Conservation (phyloP, 2,888 invertebrate species). For the Quadroppia sp. region DNA sequence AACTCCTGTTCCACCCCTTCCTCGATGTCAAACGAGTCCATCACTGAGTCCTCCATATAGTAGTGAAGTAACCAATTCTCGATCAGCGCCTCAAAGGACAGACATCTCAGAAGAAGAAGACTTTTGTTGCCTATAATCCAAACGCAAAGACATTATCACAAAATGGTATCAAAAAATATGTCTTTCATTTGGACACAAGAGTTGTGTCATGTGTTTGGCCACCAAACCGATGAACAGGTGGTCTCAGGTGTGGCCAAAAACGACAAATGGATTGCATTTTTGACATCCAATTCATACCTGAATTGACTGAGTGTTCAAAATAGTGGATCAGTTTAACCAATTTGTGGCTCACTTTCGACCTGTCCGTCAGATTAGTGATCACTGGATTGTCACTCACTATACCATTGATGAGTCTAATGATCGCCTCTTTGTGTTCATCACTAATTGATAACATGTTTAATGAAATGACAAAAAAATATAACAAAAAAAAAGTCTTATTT, state of each 20-base stretch:
- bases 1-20: slow-evolving; percentile 24
- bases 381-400: slow-evolving; percentile 6
- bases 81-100: slow-evolving; percentile 5
- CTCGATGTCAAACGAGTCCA: slow-evolving; percentile 31
- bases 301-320: slow-evolving; percentile 2
- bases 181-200: too few species aligned
- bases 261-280: too few species aligned
- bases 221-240: too few species aligned
- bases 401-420: slow-evolving; percentile 4
- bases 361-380: slow-evolving; percentile 21
- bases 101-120: not conserved
- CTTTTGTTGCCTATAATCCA: not conserved
- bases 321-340: slow-evolving; percentile 27
- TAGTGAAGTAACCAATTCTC: slow-evolving; percentile 26
- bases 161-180: too few species aligned
- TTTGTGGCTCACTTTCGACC: slow-evolving; percentile 22
- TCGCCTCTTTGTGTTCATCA: slow-evolving; percentile 30
- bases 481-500: too few species aligned
- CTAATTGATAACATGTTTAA: slow-evolving; percentile 25
- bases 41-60: slow-evolving; percentile 7
- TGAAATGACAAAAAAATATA: too few species aligned
- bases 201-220: too few species aligned
- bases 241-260: too few species aligned
- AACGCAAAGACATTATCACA: not conserved
- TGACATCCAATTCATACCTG: not conserved